These are phyloP conservation scores for Lasioglossum baleicum DNA, from an alignment of 1,140 invertebrate genomes.

Conservation along the genomic window DNA sequence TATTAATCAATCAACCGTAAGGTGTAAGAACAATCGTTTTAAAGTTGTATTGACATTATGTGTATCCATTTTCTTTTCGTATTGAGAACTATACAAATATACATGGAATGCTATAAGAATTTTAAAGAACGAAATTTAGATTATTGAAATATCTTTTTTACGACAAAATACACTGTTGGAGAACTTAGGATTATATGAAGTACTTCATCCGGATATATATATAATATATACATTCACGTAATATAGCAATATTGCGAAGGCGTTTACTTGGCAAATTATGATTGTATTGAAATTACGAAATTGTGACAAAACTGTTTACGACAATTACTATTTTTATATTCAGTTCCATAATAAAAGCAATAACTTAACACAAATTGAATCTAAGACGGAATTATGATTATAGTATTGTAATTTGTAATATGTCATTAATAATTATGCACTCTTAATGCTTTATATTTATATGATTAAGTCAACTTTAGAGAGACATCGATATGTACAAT, in stretches of 20 bases:
- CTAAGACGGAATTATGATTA: conserved; percentile 38
- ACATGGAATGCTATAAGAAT: conserved; percentile 25
- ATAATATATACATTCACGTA: conserved; percentile 21
- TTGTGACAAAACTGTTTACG: conserved; percentile 34
- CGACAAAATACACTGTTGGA: conserved; percentile 27
- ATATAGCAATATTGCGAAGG: conserved; percentile 33
- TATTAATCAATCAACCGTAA: conserved; percentile 11
- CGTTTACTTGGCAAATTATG: conserved; percentile 31
- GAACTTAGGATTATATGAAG: conserved; percentile 19
- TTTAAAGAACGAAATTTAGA: conserved; percentile 41
- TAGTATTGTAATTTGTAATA: conserved; percentile 36
- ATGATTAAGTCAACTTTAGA: conserved; percentile 32
- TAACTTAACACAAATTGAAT: conserved; percentile 40
- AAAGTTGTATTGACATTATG: conserved; percentile 1
- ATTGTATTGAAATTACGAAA: conserved; percentile 37
- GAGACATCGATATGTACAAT: conserved; percentile 21
- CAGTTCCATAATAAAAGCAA: conserved; percentile 46
- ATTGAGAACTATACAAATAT: conserved; percentile 15
- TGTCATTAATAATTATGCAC: conserved; percentile 13
- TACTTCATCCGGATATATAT: conserved; percentile 30
- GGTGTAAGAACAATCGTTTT: background rate
- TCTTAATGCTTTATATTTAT: conserved; percentile 33
- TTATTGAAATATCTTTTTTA: conserved; percentile 47
- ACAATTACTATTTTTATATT: conserved; percentile 63
- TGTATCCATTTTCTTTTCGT: background rate